Evolutionary conservation across 1,140 invertebrate genomes (phyloP), one percentile per base, ranked within the genome.

Genomic region (Drosophila grimshawi): DNA sequence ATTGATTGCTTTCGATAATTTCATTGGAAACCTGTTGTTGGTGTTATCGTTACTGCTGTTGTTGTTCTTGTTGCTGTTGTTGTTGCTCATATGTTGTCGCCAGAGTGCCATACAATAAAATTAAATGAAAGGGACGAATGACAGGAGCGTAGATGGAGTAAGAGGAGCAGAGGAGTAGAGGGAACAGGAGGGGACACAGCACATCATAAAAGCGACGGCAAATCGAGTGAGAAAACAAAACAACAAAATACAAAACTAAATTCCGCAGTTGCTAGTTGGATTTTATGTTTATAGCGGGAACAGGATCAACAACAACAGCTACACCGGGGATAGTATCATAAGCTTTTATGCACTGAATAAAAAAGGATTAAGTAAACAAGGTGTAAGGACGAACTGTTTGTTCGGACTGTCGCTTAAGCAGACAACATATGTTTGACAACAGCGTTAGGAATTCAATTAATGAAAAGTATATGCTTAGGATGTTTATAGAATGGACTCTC

Each of bases 1-100:
- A 89, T 89, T 88, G 83, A 88, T 88, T 88, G 83, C 73, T 75
- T 88, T 88, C 85, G 85, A 88, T 88, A 83, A 88, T 85, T 88
- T 88, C 85, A 89, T 85, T 89, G 80, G 85, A 89, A 89, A 89
- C 85, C 73, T 78, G 83, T 80, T 80, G 81, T 83, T 48, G 64
- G 53, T 67, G 57, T 56, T 63, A 33, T 35, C n/a, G 10, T 30
- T 11, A 11, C 5, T 52, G 3, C 5, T 2, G 49, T 5, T 4
- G 43, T 27, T 48, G 45, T 32, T 52, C 32, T 56, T 56, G 52
- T 30, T 66, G 41, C 33, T 57, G 29, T 6, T 51, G 55, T n/a
- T 66, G 57, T 67, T 63, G 64, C 32, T 7, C 39, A 43, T 43
- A 43, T 65, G 66, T 65, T 75, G 76, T 79, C 78, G 66, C 70